Evolutionary conservation across 1,140 invertebrate genomes (phyloP).

Genomic region (Plutomurus gul): DNA sequence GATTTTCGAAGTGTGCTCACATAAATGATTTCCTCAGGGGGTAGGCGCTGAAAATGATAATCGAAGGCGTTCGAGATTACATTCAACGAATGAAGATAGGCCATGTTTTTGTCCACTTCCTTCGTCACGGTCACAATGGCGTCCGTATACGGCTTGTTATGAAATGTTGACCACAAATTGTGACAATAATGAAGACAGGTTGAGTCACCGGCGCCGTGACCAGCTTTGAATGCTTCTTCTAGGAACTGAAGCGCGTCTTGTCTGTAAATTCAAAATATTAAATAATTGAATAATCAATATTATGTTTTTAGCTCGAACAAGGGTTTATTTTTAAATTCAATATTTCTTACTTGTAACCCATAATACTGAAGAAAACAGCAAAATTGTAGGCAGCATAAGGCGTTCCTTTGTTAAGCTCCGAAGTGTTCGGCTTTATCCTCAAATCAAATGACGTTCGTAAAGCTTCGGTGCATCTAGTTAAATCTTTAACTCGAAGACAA

Average conservation of each 20-base stretch:
- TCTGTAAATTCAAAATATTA: slow-evolving; percentile 59
- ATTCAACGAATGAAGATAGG: slow-evolving; percentile 48
- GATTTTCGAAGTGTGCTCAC: neutral
- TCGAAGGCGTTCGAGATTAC: slow-evolving; percentile 45
- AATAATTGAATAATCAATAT: slow-evolving; percentile 45
- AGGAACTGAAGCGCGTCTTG: slow-evolving; percentile 76
- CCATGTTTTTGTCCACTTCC: slow-evolving; percentile 48
- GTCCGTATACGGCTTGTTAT: slow-evolving; percentile 46
- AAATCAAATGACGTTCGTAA: slow-evolving; percentile 68
- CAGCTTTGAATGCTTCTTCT: slow-evolving; percentile 80
- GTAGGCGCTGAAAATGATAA: slow-evolving; percentile 38
- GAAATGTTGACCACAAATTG: slow-evolving; percentile 48
- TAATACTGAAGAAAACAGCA: slow-evolving; percentile 82
- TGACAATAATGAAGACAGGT: slow-evolving; percentile 70
- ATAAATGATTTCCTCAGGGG: slow-evolving; percentile 47
- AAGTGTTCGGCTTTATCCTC: slow-evolving; percentile 57
- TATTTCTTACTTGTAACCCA: slow-evolving; percentile 76
- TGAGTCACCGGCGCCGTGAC: slow-evolving; percentile 85
- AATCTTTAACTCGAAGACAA: slow-evolving; percentile 82
- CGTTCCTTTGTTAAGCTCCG: slow-evolving; percentile 74
- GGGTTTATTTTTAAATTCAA: neutral
- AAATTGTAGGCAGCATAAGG: slow-evolving; percentile 88
- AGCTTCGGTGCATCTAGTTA: slow-evolving; percentile 82
- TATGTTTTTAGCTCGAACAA: slow-evolving; percentile 25
- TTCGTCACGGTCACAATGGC: slow-evolving; percentile 41